Base-by-base conservation (phyloP, 2,113 vertebrate species). In the Pyrgilauda ruficollis region DNA sequence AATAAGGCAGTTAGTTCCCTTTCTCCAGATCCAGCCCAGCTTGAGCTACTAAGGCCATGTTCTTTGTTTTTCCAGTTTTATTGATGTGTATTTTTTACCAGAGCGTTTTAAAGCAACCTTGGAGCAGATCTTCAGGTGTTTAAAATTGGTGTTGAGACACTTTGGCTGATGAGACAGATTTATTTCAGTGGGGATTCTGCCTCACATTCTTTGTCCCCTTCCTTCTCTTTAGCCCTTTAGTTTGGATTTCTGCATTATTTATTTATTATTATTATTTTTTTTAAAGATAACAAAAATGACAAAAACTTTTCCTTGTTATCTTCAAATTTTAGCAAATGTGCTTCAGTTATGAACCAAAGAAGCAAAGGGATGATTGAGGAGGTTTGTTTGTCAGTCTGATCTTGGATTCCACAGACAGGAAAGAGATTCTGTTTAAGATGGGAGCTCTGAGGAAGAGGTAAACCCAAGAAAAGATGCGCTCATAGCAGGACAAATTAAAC, bases 1-100 rank as follows among this genome's bases (percentile, higher is more conserved):
- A 95, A 95, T 94, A 89, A 97, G 58, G 73, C 81, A 89, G 81
- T 91, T 95, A 68, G 43, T 35, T 87, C 63, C 67, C 52, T 95
- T 89, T 81, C 87, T 49, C 95, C 50, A 62, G 53, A 93, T 87
- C 77, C 63, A 84, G 50, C 47, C 62, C 22, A 75, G 23, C 68
- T 90, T 89, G 76, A 68, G 14, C 44, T 73, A 46, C 37, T 64
- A 74, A 66, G 79, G 39, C 78, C 18, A 23, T 56, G 41, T 89
- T 93, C 76, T 67, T 82, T 82, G 53, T 83, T 92, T 84, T 83
- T 20, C 27, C 28, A 35, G 63, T 81, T 94, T 92, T 96, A 90
- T 76, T 93, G 73, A 80, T 55, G 27, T 78, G 14, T 31, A 13
- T 49, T 79, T 53, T 91, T 94, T 47, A 80, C 27, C 4, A 70